Base-by-base conservation (phyloP, 2,888 invertebrate species). In the Oligia latruncula region DNA sequence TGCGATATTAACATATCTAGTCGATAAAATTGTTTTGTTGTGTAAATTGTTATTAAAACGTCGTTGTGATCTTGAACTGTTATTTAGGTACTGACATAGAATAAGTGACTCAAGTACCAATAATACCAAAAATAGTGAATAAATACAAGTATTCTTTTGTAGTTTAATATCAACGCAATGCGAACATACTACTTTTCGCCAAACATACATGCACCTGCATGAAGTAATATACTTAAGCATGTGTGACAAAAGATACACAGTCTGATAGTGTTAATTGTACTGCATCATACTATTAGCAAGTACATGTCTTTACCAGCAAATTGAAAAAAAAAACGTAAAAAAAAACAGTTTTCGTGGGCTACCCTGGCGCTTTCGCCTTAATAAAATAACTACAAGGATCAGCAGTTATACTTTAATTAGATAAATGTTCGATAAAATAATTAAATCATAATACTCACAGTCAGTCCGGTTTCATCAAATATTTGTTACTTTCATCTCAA, bases 1-100 rank as follows among this genome's bases (percentile, higher is more conserved):
- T 58, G 85, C 85, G 52, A 84, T 60, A 82, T 82, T 85, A 71
- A 75, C 75, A 82, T 85, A 82, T 64, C 20, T 11, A 71, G 70
- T 77, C 13, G 15, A 74, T 20, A 35, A 17, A 66, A 71, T 60
- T 67, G 8, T 43, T 40, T 43, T 74, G 65, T 55, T 17, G n/a
- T 29, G 20, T 49, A 62, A 29, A 68, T 77, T 49, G 55, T n/a
- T 68, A 66, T 60, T 46, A 55, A 17, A 0, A 35, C 35, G 15
- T 43, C 35, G 17, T 64, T 35, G n/a, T 52, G 17, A 62, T 71
- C 43, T 66, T 65, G 77, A 49, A 67, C 55, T 40, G 11, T 23
- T 70, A 35, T 62, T 62, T 17, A 29, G 29, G 29, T 29, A 23
- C 2, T n/a, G 40, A 23, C 13, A 35, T 23, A 15, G 2, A 55